A percentile compares a stretch with the other conserved stretches of the same genome.
Evolutionary conservation across 2,797 vertebrate species (phyloP).

Genomic region (Heliangelus exortis): DNA sequence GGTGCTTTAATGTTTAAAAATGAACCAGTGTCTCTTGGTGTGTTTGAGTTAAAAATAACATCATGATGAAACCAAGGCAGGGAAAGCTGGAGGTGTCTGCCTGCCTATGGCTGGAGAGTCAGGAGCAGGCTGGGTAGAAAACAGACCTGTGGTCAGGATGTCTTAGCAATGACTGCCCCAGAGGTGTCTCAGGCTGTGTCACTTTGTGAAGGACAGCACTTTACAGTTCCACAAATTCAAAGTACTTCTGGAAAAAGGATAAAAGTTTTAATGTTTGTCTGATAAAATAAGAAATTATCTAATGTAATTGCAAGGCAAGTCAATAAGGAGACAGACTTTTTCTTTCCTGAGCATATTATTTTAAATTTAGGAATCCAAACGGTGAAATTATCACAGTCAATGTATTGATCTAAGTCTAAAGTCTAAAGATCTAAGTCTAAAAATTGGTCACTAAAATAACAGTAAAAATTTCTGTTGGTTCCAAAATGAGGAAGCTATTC

Average conservation of each 20-base stretch:
- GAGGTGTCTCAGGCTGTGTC: no score
- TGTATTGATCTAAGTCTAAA: neutral
- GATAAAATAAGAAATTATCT: neutral
- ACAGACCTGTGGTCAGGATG: no score
- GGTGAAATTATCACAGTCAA: neutral
- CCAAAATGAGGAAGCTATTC: neutral
- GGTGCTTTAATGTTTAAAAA: neutral
- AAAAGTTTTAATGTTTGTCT: neutral
- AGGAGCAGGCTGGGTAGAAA: neutral
- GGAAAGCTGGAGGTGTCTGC: neutral
- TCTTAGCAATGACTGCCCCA: no score
- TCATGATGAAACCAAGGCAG: neutral
- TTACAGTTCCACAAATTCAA: neutral
- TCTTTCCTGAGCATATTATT: neutral
- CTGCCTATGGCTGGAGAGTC: accelerated
- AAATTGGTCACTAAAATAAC: neutral
- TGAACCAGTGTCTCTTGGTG: neutral
- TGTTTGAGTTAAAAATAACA: neutral
- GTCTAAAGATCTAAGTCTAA: neutral
- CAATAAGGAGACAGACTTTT: neutral
- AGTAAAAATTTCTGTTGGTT: neutral
- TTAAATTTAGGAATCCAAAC: neutral
- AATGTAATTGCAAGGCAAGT: neutral
- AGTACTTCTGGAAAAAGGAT: neutral
- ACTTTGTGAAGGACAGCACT: no score